Evolutionary conservation across 2,888 invertebrate genomes (phyloP), one percentile per base, ranked within the genome.

Genomic region (Tyria jacobaeae): DNA sequence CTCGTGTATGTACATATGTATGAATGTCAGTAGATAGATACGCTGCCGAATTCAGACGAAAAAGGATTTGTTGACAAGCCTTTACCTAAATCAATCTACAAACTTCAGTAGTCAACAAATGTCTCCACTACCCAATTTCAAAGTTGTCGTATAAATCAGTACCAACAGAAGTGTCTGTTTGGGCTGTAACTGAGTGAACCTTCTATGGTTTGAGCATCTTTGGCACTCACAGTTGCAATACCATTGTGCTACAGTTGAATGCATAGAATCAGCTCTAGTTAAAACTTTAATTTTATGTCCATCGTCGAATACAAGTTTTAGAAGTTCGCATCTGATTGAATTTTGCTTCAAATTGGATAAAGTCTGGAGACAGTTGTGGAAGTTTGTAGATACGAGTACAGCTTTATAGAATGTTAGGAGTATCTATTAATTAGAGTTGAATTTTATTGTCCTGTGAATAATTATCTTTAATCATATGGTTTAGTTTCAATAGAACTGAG

Each of bases 251-350:
- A 57, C 75, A 56, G 63, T 53, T 61, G 75, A 71, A 62, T 68
- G 63, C 67, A 17, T 52, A 48, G 66, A 62, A 74, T 76, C 77
- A 73, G 71, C 64, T 68, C 63, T 34, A 64, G 75, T 76, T 74
- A 68, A 65, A 74, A 71, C 75, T 74, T 73, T 65, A 76, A 74
- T 76, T 71, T 74, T 71, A 76, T 71, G 75, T 50, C 53, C 65
- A 50, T 60, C 67, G 64, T 71, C 68, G 67, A 66, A 64, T 59
- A 53, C 51, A 53, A 25, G 24, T 54, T 59, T 57, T 59, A 60
- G 34, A 69, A 63, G 59, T 73, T 75, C 31, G 31, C 59, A 50
- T 44, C 62, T 76, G 63, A 73, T 73, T 75, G 70, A 73, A 69
- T 70, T 73, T n/a, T 69, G 69, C 73, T 63, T 73, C 70, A 62